Conservation (phyloP, 2,888 invertebrate species). For the Macaria notata region DNA sequence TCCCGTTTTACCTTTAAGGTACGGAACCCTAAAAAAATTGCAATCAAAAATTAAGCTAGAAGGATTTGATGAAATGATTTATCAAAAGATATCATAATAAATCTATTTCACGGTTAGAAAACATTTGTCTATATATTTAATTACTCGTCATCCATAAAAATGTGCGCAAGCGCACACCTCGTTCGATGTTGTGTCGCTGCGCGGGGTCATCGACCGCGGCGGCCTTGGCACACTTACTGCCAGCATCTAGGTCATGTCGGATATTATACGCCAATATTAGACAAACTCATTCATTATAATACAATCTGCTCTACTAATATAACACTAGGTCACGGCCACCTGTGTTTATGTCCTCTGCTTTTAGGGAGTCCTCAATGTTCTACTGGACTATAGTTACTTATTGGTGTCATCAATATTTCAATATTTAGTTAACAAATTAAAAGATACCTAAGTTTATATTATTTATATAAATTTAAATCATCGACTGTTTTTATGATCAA, state of each 20-base stretch:
- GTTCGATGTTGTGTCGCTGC: slow-evolving; percentile 2
- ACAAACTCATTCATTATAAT: slow-evolving; percentile 1
- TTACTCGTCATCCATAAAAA: neutral
- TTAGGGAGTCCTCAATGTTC: slow-evolving; percentile 3
- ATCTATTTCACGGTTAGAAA: too few species aligned
- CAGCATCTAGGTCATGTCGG: slow-evolving; percentile 6
- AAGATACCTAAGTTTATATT: too few species aligned
- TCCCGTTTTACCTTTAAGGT: too few species aligned
- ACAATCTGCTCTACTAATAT: neutral
- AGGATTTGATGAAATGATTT: too few species aligned
- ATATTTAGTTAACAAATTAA: too few species aligned
- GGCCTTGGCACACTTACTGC: slow-evolving; percentile 25
- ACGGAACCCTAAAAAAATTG: too few species aligned
- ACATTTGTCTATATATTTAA: too few species aligned
- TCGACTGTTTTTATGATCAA: neutral
- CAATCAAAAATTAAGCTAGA: too few species aligned
- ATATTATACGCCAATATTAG: neutral
- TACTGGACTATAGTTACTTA: neutral
- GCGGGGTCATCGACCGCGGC: slow-evolving; percentile 28
- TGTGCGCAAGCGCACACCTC: slow-evolving; percentile 4
- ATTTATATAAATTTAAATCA: too few species aligned
- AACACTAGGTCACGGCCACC: slow-evolving; percentile 4
- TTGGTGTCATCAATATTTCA: too few species aligned
- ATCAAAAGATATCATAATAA: too few species aligned
- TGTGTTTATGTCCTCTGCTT: neutral